phyloP scores from a whole-genome alignment of 64 coral and sea anemone genomes.

The Dendrophyllia cribrosa region DNA sequence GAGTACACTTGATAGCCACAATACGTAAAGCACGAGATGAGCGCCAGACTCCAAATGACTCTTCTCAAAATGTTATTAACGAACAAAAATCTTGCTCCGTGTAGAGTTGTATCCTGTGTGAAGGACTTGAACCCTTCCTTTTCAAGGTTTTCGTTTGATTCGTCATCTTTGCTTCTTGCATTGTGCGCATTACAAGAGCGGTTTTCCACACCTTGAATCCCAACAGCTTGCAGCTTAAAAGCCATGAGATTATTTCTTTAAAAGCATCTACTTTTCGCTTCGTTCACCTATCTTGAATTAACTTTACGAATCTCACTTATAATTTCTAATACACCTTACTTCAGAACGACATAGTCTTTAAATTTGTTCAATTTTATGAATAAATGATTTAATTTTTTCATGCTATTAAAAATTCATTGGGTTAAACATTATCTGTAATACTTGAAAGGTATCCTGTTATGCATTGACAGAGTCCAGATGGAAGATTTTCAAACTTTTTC shows the following conservation, averaged over 20 bases:
- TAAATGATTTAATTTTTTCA: too few relatives aligned
- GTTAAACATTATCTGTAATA: too few relatives aligned
- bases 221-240: not conserved
- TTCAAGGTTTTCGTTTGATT: not conserved
- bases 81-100: slow-evolving; percentile 17
- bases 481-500: too few relatives aligned
- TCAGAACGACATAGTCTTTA: too few relatives aligned
- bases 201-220: not conserved
- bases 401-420: too few relatives aligned
- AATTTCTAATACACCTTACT: too few relatives aligned
- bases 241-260: not conserved
- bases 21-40: not conserved
- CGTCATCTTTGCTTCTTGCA: not conserved
- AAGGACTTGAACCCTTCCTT: not conserved
- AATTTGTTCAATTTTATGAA: too few relatives aligned
- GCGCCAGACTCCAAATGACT: not conserved
- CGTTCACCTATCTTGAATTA: too few relatives aligned
- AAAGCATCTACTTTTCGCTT: too few relatives aligned
- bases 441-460: too few relatives aligned
- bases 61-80: not conserved
- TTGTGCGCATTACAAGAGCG: not conserved
- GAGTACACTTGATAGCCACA: not conserved
- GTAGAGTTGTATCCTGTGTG: slow-evolving; percentile 22
- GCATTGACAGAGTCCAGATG: too few relatives aligned
- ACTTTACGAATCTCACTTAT: too few relatives aligned